Base-by-base conservation (phyloP, 2,797 vertebrate genomes). In the Typhlichthys subterraneus region DNA sequence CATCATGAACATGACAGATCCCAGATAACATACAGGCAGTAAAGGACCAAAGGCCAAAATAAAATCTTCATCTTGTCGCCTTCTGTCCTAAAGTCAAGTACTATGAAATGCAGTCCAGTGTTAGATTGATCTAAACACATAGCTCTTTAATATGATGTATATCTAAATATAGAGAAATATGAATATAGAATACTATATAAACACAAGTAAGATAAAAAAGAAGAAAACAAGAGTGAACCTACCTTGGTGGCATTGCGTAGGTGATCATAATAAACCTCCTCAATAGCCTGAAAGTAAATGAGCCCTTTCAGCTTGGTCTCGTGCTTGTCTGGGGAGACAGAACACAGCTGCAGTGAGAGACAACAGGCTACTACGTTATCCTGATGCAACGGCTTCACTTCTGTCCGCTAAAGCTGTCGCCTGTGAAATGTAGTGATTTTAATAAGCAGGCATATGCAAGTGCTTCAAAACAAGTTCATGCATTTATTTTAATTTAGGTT, bases 181-280 rank as follows among this genome's bases (percentile, higher is more conserved):
- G 23, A 23, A 23, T 23, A 23, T 23, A 23, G 23, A 23, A 23
- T 23, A 23, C 23, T 3, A 23, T 23, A 23, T 23, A 23, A 23
- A 23, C 23, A 23, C 23, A 23, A 23, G 3, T 23, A 23, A 38
- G 46, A 48, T 11, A 48, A 48, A 12, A 48, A 48, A 12, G 1
- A 51, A 31, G 10, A 12, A 42, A 42, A 33, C 53, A 15, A 47
- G 14, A 31, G 42, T 45, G 38, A 13, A 29, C 12, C 82, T 91
- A 99, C 97, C 96, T 99, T 99, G 17, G 94, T 93, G 0, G 97
- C 97, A 0, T 94, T 98, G 80, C 97, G 95, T 14, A 99, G 94
- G 81, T 99, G 97, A 85, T 99, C 97, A 0, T 98, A 99, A 76
- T 99, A 99, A 59, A 99, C 97, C 70, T 99, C 97, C 67, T 99